Evolutionary conservation across 2,888 invertebrate genomes (phyloP).

Genomic region (Diabrotica balteata): DNA sequence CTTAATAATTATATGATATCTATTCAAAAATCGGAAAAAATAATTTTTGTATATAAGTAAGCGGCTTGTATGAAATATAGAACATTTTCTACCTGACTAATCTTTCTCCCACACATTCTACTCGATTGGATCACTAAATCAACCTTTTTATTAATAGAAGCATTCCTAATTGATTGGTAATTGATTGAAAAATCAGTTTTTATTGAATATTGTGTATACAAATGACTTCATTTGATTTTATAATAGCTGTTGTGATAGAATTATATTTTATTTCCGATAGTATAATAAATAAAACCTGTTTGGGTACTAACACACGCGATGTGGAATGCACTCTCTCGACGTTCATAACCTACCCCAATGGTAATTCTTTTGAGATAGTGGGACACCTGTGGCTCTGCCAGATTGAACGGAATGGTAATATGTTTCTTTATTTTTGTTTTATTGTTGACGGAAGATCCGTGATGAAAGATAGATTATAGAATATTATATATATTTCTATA

Average conservation of each 20-base stretch:
- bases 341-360: constrained; percentile 22
- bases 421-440: too few species aligned
- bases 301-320: constrained; percentile 9
- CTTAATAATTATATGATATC: too few species aligned
- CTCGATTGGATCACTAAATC: constrained; percentile 39
- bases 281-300: constrained; percentile 19
- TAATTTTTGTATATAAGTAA: too few species aligned
- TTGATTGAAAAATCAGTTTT: constrained; percentile 34
- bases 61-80: too few species aligned
- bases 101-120: constrained; percentile 37
- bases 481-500: too few species aligned
- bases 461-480: too few species aligned
- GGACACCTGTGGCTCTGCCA: constrained; percentile 10
- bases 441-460: too few species aligned
- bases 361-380: constrained; percentile 13
- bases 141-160: constrained; percentile 29
- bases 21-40: too few species aligned
- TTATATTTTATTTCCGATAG: constrained; percentile 19
- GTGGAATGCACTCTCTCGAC: constrained; percentile 13
- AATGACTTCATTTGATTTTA: constrained; percentile 28
- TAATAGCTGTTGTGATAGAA: constrained; percentile 19
- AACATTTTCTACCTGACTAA: constrained; percentile 16
- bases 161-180: constrained; percentile 36
- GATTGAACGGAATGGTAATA: background rate
- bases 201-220: constrained; percentile 17